Evolutionary conservation across 2,113 vertebrate species (phyloP).

Genomic region (Aythya baeri): DNA sequence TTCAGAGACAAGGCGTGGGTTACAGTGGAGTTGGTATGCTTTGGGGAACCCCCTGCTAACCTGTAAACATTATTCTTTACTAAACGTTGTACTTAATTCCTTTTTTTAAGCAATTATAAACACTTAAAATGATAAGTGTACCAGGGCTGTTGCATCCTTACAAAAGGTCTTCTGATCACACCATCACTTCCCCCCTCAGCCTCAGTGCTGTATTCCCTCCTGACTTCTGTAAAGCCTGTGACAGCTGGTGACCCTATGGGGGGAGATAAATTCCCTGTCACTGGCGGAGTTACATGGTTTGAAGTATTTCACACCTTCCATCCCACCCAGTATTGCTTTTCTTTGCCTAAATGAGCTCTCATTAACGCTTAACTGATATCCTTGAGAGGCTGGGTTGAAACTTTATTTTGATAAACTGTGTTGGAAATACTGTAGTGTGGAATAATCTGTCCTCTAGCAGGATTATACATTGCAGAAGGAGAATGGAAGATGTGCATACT

Average conservation of each 20-base stretch:
- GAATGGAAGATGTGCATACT: neutral
- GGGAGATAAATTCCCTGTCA: conserved; percentile 8
- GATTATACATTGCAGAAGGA: neutral
- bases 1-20: neutral
- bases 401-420: conserved; percentile 26
- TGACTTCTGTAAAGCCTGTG: neutral
- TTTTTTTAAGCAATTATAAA: neutral
- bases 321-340: conserved; percentile 20
- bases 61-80: neutral
- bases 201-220: neutral
- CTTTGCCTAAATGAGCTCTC: conserved; percentile 61
- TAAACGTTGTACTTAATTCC: neutral
- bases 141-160: neutral
- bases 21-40: neutral
- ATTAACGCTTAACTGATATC: conserved; percentile 40
- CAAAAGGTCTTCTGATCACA: neutral
- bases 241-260: neutral
- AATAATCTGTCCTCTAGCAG: neutral
- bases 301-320: conserved; percentile 46
- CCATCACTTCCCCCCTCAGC: neutral
- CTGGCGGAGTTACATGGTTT: conserved; percentile 4
- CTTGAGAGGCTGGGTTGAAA: conserved; percentile 4
- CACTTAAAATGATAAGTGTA: neutral
- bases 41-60: neutral
- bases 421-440: neutral